phyloP scores from a whole-genome alignment of 1,140 invertebrate genomes.

The Geopemphigus sp. region DNA sequence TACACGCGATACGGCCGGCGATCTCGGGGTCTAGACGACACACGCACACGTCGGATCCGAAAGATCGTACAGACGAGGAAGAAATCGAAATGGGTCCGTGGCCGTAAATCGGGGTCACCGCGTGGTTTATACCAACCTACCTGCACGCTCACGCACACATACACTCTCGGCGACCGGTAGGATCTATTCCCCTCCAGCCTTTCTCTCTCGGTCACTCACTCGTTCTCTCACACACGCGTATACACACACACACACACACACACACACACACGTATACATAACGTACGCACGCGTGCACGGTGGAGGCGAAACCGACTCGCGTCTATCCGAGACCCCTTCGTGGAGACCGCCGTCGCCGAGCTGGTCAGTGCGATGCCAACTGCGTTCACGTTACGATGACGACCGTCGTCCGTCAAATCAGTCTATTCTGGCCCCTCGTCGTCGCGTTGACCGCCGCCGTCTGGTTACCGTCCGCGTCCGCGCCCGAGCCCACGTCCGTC shows the following conservation, averaged over 20 bases:
- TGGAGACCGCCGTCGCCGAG: neutral
- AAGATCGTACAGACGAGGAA: neutral
- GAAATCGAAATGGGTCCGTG: conserved; percentile 27
- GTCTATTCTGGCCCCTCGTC: too few relatives aligned
- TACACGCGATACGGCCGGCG: too few relatives aligned
- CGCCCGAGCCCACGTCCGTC: neutral
- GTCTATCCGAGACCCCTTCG: neutral
- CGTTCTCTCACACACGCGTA: neutral
- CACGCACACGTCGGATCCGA: too few relatives aligned
- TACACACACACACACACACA: neutral
- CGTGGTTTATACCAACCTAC: too few relatives aligned
- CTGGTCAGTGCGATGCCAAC: conserved; percentile 47
- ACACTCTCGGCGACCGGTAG: neutral
- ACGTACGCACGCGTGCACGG: too few relatives aligned
- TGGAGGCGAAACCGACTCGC: neutral
- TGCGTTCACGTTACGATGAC: conserved; percentile 27
- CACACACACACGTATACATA: too few relatives aligned
- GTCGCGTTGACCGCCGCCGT: neutral
- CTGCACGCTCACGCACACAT: neutral
- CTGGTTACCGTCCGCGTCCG: neutral
- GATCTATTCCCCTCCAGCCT: too few relatives aligned
- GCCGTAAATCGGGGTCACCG: conserved; percentile 36
- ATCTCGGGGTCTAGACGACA: too few relatives aligned
- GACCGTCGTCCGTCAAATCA: conserved; percentile 17
- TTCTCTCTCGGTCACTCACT: neutral